Conservation (phyloP, 2,113 vertebrate genomes). For the Hyla sarda region DNA sequence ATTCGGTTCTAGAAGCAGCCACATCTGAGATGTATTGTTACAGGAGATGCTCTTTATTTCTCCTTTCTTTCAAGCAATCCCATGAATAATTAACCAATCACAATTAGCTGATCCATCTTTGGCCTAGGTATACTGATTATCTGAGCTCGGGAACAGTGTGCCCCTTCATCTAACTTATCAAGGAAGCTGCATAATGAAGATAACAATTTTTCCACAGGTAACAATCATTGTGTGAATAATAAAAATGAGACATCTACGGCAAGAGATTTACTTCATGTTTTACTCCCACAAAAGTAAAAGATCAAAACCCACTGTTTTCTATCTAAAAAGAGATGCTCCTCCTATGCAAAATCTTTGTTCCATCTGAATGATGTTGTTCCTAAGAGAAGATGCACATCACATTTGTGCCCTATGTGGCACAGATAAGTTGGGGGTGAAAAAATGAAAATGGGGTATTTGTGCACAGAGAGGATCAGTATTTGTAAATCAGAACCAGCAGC, state of each 20-base stretch:
- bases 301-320: background rate
- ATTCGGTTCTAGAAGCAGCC: background rate
- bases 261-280: background rate
- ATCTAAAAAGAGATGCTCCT: background rate
- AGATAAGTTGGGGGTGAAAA: no score
- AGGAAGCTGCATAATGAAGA: slow-evolving; percentile 27
- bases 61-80: slow-evolving; percentile 35
- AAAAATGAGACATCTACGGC: background rate
- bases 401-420: no score
- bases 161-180: slow-evolving; percentile 23
- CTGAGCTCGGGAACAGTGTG: slow-evolving; percentile 18
- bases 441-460: no score
- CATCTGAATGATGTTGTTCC: no score
- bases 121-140: slow-evolving; percentile 35
- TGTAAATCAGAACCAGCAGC: background rate
- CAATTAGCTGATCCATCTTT: slow-evolving; percentile 55
- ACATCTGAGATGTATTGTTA: slow-evolving; percentile 31
- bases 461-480: background rate
- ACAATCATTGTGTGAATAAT: slow-evolving; percentile 1
- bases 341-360: background rate
- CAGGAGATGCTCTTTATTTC: slow-evolving; percentile 34
- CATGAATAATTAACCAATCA: slow-evolving; percentile 57
- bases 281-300: background rate
- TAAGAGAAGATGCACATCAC: no score
- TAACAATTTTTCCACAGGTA: background rate